Evolutionary conservation across 2,113 vertebrate species (phyloP).

Genomic region (Nothobranchius furzeri): DNA sequence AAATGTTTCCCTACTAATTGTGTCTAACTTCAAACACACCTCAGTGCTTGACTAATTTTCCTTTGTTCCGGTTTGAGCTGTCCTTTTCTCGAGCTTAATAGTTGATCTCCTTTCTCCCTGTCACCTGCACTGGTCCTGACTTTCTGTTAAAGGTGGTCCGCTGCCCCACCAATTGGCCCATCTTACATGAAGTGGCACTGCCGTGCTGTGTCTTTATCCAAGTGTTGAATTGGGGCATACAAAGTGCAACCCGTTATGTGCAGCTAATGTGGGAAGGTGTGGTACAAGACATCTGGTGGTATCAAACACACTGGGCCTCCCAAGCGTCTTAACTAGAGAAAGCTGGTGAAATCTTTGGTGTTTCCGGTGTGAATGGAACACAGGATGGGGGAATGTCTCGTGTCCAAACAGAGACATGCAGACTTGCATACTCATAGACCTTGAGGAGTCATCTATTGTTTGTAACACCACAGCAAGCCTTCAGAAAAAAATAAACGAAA

Average conservation of each 20-base stretch:
- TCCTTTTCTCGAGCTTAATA: conserved; percentile 24
- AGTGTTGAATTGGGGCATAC: conserved; percentile 75
- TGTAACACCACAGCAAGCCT: too few species aligned
- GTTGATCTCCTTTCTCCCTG: conserved; percentile 4
- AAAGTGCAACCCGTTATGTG: conserved; percentile 11
- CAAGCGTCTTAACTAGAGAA: conserved; percentile 1
- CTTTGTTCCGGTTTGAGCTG: conserved; percentile 18
- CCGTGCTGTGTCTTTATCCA: conserved; percentile 65
- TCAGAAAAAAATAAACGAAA: too few species aligned
- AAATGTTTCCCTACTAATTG: conserved; percentile 74
- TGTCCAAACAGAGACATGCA: background rate
- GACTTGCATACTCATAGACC: background rate
- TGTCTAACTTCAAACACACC: conserved; percentile 78
- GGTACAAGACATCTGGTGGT: conserved; percentile 9
- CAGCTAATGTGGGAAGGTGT: conserved; percentile 19
- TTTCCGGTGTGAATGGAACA: background rate
- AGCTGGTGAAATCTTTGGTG: background rate
- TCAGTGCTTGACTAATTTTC: conserved; percentile 61
- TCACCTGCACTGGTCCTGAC: conserved; percentile 17
- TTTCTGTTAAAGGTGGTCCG: conserved; percentile 51
- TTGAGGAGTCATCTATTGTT: background rate
- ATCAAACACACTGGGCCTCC: background rate
- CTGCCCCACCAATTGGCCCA: conserved; percentile 69
- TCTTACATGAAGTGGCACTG: conserved; percentile 42
- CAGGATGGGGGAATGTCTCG: background rate